These are phyloP conservation scores for Zenarchopterus dispar DNA, from an alignment of 2,797 vertebrate genomes.

Conservation along the genomic window DNA sequence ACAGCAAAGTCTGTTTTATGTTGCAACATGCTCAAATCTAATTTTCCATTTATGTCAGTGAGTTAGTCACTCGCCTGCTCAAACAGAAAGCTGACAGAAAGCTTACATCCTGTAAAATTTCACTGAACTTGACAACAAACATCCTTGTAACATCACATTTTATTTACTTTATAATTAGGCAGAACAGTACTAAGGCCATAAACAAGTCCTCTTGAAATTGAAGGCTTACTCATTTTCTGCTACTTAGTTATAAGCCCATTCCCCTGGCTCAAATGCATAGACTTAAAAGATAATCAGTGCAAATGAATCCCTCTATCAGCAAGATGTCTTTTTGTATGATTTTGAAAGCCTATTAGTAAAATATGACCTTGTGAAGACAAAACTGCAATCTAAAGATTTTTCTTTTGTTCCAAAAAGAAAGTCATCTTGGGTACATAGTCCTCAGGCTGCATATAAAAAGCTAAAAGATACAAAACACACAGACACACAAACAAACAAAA, in stretches of 20 bases:
- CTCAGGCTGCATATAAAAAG: too few species aligned
- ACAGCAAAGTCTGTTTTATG: too few species aligned
- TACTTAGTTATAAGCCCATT: constrained; percentile 5
- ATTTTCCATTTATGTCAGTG: too few species aligned
- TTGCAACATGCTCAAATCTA: too few species aligned
- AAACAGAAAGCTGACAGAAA: too few species aligned
- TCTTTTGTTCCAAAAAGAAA: too few species aligned
- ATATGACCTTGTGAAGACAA: constrained; percentile 6
- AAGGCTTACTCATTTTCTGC: constrained; percentile 30
- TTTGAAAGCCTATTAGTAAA: constrained; percentile 40
- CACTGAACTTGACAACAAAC: constrained; percentile 25
- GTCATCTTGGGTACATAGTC: background rate
- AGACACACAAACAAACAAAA: too few species aligned
- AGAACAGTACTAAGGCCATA: constrained; percentile 6
- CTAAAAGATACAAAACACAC: too few species aligned
- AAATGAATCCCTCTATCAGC: constrained; percentile 52
- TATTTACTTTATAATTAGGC: constrained; percentile 39
- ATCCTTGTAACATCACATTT: constrained; percentile 16
- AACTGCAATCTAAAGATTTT: too few species aligned
- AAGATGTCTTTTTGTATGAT: constrained; percentile 21
- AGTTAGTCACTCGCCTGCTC: too few species aligned
- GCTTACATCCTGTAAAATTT: too few species aligned
- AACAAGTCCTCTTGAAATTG: constrained; percentile 29
- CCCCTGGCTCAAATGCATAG: constrained; percentile 7
- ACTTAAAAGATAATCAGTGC: constrained; percentile 15